Evolutionary conservation across 2,888 invertebrate genomes (phyloP), one percentile per base, ranked within the genome.

Genomic region (Orthosia gothica): DNA sequence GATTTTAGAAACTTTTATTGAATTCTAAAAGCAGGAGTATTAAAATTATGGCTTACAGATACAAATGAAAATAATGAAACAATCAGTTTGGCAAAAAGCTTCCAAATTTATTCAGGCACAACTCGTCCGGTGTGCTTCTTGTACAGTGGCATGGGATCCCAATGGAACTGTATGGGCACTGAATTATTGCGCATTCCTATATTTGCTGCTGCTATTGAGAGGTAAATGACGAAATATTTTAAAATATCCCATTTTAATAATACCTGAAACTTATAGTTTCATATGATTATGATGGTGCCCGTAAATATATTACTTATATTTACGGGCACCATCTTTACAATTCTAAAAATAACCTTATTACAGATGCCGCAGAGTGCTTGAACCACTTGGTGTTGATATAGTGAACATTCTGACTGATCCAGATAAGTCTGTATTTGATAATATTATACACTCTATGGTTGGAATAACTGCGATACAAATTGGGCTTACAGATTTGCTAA

Each of bases 341-440:
- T 32, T 32, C 26, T 32, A 32, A 32, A 32, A 32, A 32, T 32
- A 32, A 32, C 5, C 3, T 32, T 32, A 32, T 32, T 32, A 32
- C 26, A 94, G 93, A 55, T 97, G 97, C 66, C 97, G 97, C 79
- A 93, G 93, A 50, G 94, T 96, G 0, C 92, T 98, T 3, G 92
- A 96, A 76, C 96, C 97, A 0, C 97, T 96, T 86, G 97, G 97
- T 5, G 83, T 98, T 3, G 97, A 98, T 89, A 94, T 98, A 9
- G 94, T 97, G 52, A 92, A 97, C 16, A 95, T 98, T 45, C 89
- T 98, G 5, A 97, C 97, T 61, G 95, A 96, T 18, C 94, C 95
- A n/a, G 97, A 98, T 87, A 97, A 97, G n/a, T 93, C 91, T 1
- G 97, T 97, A 15, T 97, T 97, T 86, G 97, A 74, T 12, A 74